Evolutionary conservation across 2,797 vertebrate genomes (phyloP), one percentile per base, ranked within the genome.

Genomic region (Enteromius anoplus): DNA sequence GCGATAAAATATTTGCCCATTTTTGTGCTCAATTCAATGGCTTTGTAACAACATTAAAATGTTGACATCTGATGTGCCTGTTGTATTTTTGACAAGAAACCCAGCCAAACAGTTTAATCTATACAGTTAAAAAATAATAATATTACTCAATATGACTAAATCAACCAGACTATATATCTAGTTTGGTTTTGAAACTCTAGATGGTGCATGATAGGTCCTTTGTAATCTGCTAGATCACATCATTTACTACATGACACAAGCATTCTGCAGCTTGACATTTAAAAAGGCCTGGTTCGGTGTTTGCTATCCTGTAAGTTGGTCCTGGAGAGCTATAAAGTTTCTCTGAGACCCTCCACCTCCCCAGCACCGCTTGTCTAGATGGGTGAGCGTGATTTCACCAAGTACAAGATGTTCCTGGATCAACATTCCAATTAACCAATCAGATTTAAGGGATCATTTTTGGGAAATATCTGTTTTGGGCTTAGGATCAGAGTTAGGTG

Each of bases 1-100:
- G 40, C 34, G 45, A 75, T 60, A 23, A 37, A 23, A 58, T 75
- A 77, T 45, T 19, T 77, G 58, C 81, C 60, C 21, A 64, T 87
- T 73, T 85, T 11, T 87, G 64, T 82, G 83, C 42, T 26, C 0
- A 34, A 47, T 51, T 70, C 49, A 80, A 32, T 65, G 6, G 42
- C 26, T 83, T 84, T 77, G 81, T n/a, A 73, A 23, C 64, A n/a
- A 15, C 21, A 70, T 64, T 49, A 47, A 73, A 51, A 65, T 65
- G 73, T 75, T 75, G 34, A 65, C 9, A 21, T 14, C 69, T 72
- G 21, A 51, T 73, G 40, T 81, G 40, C 12, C 55, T 62, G 2
- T 73, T 40, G 37, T 40, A 40, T 40, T 40, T 40, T 0, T 40
- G 62, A 37, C 64, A 66, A 65, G 70, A 8, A 53, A 2, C 34